Percentiles rank a stretch among this genome's conserved stretches.
phyloP scores from a whole-genome alignment of 1,140 invertebrate species.

The Adoxophyes honmai region DNA sequence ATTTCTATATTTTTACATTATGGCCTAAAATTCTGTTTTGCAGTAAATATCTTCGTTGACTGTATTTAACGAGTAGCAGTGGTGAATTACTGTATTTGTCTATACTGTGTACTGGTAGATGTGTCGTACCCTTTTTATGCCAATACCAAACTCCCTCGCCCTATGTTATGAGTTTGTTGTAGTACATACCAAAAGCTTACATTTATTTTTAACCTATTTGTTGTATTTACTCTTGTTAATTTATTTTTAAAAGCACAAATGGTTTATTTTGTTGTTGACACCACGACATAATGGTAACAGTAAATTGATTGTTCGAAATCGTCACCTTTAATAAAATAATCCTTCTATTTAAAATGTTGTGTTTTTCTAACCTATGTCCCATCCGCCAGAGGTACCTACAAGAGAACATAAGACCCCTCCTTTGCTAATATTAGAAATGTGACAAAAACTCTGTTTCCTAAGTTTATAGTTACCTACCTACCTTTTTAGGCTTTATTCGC shows the following conservation, averaged over 20 bases:
- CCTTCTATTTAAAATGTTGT: constrained; percentile 48
- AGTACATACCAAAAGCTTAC: constrained; percentile 32
- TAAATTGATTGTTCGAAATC: constrained; percentile 68
- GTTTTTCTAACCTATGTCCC: constrained; percentile 3
- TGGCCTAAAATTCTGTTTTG: constrained; percentile 19
- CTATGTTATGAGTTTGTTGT: constrained; percentile 57
- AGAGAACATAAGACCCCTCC: no score
- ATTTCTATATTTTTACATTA: constrained; percentile 40
- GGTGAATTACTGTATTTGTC: no score
- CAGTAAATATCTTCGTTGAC: no score
- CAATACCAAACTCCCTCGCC: constrained; percentile 47
- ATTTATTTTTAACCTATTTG: constrained; percentile 55
- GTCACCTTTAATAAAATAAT: constrained; percentile 73
- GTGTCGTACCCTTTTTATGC: constrained; percentile 14
- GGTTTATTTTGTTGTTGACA: constrained; percentile 73
- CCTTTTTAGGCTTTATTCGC: no score
- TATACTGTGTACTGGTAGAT: no score
- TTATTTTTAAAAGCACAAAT: constrained; percentile 73
- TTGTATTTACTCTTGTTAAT: constrained; percentile 72
- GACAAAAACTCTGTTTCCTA: no score
- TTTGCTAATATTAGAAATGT: no score
- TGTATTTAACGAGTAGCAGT: no score
- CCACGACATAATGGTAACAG: constrained; percentile 63
- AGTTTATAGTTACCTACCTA: no score
- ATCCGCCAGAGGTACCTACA: no score